These are phyloP conservation scores for Asteroscopus sphinx DNA, from an alignment of 2,888 invertebrate genomes.

Conservation along the genomic window DNA sequence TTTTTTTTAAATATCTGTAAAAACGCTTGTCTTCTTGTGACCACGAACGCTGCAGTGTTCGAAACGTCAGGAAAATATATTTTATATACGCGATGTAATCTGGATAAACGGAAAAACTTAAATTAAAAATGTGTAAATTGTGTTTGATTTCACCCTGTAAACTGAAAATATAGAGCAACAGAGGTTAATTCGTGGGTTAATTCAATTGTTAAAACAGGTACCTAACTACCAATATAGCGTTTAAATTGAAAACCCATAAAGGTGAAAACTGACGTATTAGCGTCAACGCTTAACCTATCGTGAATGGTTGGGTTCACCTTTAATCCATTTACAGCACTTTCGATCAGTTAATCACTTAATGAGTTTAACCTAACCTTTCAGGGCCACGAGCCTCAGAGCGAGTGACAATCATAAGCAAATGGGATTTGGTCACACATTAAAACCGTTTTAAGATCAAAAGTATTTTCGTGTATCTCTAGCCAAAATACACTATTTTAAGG, in stretches of 20 bases:
- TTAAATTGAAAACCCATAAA: slow-evolving; percentile 20
- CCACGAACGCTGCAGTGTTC: too few relatives aligned
- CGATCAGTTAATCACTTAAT: slow-evolving; percentile 52
- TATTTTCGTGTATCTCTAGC: slow-evolving; percentile 17
- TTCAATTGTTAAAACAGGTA: too few relatives aligned
- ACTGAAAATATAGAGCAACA: slow-evolving; percentile 8
- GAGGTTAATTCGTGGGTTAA: slow-evolving; percentile 3
- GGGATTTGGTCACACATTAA: slow-evolving; percentile 30
- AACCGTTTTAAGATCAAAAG: slow-evolving; percentile 26
- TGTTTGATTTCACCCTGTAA: too few relatives aligned
- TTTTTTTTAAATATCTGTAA: too few relatives aligned
- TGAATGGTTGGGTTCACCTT: slow-evolving; percentile 49
- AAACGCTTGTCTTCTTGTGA: too few relatives aligned
- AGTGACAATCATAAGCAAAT: slow-evolving; percentile 35
- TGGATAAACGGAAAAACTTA: too few relatives aligned
- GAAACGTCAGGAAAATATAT: too few relatives aligned
- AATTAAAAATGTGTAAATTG: too few relatives aligned
- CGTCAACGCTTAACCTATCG: slow-evolving; percentile 33
- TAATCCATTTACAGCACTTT: slow-evolving; percentile 55
- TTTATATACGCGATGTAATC: too few relatives aligned
- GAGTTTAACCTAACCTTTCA: slow-evolving; percentile 46
- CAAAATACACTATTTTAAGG: too few relatives aligned
- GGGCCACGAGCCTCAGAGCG: slow-evolving; percentile 23
- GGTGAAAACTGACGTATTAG: slow-evolving; percentile 21
- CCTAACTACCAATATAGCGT: slow-evolving; percentile 1